Conservation (phyloP, 2,888 invertebrate genomes). For the Parnassius apollo region DNA sequence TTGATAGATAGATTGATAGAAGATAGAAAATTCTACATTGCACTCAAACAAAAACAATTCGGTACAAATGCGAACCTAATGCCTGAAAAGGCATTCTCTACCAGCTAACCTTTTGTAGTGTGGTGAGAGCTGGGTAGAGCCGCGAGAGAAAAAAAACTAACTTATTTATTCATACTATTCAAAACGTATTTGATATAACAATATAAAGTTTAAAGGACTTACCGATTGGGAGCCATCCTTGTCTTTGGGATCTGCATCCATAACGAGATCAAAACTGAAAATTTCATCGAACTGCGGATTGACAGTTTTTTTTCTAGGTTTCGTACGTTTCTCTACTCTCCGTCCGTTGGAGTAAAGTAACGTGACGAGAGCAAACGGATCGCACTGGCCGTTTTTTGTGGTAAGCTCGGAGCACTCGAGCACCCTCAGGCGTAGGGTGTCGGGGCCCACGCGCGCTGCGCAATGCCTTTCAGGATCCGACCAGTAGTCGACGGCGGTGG, state of each 20-base stretch:
- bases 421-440: constrained; percentile 83
- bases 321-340: constrained; percentile 89
- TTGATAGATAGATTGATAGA: too few relatives aligned
- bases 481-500: constrained; percentile 77
- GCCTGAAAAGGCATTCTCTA: too few relatives aligned
- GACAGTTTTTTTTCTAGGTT: constrained; percentile 93
- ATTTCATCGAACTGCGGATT: constrained; percentile 94
- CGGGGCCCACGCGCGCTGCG: constrained; percentile 68
- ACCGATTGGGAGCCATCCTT: constrained; percentile 81
- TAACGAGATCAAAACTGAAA: constrained; percentile 87
- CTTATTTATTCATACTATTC: neutral
- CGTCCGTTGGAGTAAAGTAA: constrained; percentile 91
- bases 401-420: constrained; percentile 93
- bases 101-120: too few relatives aligned
- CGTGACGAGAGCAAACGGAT: constrained; percentile 92
- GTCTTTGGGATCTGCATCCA: constrained; percentile 80
- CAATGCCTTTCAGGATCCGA: constrained; percentile 76
- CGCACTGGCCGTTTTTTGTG: constrained; percentile 94
- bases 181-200: neutral
- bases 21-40: too few relatives aligned
- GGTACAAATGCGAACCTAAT: too few relatives aligned
- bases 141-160: too few relatives aligned
- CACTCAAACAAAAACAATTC: too few relatives aligned
- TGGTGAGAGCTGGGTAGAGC: too few relatives aligned
- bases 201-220: constrained; percentile 37